Percentiles rank a stretch among this genome's conserved stretches.
phyloP scores from a whole-genome alignment of 1,140 invertebrate species.

The Nasonia giraulti region DNA sequence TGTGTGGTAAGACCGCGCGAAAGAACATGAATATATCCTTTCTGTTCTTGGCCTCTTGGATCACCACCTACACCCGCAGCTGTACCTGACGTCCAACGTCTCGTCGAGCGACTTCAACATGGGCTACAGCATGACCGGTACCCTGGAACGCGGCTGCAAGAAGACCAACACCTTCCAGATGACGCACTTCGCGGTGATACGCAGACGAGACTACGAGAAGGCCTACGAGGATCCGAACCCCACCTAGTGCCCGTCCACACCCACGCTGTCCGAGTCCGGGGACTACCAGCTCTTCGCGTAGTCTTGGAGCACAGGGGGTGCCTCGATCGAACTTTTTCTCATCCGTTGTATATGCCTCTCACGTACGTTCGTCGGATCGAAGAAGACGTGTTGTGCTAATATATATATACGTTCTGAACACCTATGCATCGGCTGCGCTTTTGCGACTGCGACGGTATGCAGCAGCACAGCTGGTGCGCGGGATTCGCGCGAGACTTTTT shows the following conservation, averaged over 20 bases:
- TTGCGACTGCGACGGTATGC: too few relatives aligned
- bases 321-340: conserved; percentile 23
- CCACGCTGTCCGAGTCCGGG: conserved; percentile 70
- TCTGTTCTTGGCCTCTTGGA: not conserved
- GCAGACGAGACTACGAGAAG: conserved; percentile 77
- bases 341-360: too few relatives aligned
- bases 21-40: not conserved
- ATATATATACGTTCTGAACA: too few relatives aligned
- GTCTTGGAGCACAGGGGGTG: conserved; percentile 51
- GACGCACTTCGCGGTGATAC: conserved; percentile 90
- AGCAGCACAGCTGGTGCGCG: too few relatives aligned
- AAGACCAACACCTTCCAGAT: conserved; percentile 86
- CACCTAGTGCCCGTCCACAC: conserved; percentile 73
- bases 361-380: too few relatives aligned
- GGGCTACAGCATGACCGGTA: conserved; percentile 91
- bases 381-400: too few relatives aligned
- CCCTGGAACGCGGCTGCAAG: conserved; percentile 86
- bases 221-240: conserved; percentile 69
- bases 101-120: conserved; percentile 89
- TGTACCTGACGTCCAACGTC: conserved; percentile 86
- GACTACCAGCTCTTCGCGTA: conserved; percentile 71
- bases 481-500: not conserved
- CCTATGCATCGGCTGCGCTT: too few relatives aligned
- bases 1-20: not conserved
- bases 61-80: conserved; percentile 65